A percentile compares a stretch with the other conserved stretches of the same genome.
Evolutionary conservation across 2,888 invertebrate genomes (phyloP).

Genomic region (Mythimna vitellina): DNA sequence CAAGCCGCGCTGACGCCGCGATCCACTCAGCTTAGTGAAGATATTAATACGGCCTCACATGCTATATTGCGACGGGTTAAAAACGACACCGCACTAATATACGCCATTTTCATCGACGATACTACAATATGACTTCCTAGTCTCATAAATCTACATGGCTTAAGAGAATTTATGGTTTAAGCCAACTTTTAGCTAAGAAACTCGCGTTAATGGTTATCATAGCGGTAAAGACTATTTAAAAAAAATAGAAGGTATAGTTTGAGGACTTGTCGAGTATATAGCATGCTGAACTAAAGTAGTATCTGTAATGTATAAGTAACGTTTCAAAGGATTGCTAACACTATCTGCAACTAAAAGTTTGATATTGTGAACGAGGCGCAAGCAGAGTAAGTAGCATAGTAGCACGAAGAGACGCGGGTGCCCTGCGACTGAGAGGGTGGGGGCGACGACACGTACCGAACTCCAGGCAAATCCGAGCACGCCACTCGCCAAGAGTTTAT

Average conservation of each 20-base stretch:
- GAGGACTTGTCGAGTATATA: constrained; percentile 42
- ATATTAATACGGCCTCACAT: constrained; percentile 84
- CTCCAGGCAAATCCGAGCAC: constrained; percentile 86
- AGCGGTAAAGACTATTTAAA: neutral
- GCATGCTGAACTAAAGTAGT: constrained; percentile 64
- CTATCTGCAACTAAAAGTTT: constrained; percentile 80
- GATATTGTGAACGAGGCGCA: constrained; percentile 70
- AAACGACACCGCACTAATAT: constrained; percentile 55
- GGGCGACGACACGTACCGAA: constrained; percentile 80
- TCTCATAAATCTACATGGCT: constrained; percentile 14
- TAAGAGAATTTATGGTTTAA: neutral
- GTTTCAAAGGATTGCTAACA: constrained; percentile 76
- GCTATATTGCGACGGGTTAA: constrained; percentile 71
- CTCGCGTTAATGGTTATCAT: neutral
- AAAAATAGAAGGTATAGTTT: constrained; percentile 14
- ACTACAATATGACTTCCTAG: constrained; percentile 50
- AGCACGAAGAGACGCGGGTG: constrained; percentile 65
- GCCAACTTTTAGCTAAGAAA: neutral
- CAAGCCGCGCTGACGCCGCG: constrained; percentile 83
- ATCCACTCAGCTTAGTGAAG: constrained; percentile 86
- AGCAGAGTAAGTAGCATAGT: constrained; percentile 65
- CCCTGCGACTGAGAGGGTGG: constrained; percentile 68
- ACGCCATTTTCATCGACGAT: constrained; percentile 46
- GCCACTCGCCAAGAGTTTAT: constrained; percentile 84
- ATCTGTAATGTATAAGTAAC: constrained; percentile 67